phyloP scores from a whole-genome alignment of 2,888 invertebrate species.

The Lasioglossum pauxillum region DNA sequence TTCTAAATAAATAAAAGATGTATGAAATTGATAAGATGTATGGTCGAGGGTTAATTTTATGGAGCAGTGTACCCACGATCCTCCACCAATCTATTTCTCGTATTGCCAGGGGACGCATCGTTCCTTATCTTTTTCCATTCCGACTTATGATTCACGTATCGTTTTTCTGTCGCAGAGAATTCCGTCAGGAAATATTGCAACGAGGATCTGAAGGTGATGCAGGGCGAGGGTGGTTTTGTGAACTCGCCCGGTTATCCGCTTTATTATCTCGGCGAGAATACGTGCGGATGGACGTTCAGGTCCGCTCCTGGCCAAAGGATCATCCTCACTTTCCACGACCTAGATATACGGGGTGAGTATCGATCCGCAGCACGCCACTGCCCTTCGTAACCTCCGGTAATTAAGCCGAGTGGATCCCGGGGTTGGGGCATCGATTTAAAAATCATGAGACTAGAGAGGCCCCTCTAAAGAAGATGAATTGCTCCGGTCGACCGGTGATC shows the following conservation, averaged over 20 bases:
- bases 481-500: neutral
- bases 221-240: constrained; percentile 80
- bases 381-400: constrained; percentile 9
- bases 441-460: constrained; percentile 6
- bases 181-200: constrained; percentile 85
- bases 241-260: constrained; percentile 90
- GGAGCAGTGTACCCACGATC: neutral
- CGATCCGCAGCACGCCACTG: constrained; percentile 2
- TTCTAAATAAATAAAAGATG: neutral
- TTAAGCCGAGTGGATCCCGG: constrained; percentile 19
- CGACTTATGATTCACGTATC: neutral
- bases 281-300: constrained; percentile 89
- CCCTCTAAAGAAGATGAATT: neutral
- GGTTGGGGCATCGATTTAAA: constrained; percentile 23
- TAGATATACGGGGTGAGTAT: constrained; percentile 89
- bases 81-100: neutral
- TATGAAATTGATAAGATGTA: neutral
- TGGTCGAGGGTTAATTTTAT: neutral
- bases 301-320: constrained; percentile 88
- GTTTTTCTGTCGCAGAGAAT: constrained; percentile 80
- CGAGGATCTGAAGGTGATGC: constrained; percentile 83
- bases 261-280: constrained; percentile 88
- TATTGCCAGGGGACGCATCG: neutral
- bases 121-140: neutral
- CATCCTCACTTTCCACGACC: constrained; percentile 88